Base-by-base conservation (phyloP, 1,140 invertebrate genomes). In the Catajapyx aquilonaris region DNA sequence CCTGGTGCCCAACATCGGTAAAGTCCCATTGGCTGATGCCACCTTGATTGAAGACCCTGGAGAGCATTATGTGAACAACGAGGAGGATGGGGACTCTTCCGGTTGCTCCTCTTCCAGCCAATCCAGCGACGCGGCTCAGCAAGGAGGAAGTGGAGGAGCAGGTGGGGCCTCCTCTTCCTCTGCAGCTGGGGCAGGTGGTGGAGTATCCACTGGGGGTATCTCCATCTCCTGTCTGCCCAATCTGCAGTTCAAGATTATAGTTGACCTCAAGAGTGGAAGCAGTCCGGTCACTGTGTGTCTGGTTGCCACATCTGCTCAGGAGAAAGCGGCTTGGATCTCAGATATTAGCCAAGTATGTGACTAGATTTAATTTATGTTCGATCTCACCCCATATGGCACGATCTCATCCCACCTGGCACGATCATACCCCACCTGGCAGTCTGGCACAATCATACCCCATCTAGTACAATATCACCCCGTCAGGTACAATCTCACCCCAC, bases 321-420 rank as follows among this genome's bases (percentile, higher is more conserved):
- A 93, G 49, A 94, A 93, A 57, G 76, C 83, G 7, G 85, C 84
- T 2, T 94, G 87, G 87, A 86, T 87, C 42, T 84, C 79, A 46
- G 87, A 94, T 52, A 81, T 94, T 38, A 81, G 76, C 41, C 73
- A 76, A 60, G 71, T n/a, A n/a, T n/a, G n/a, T n/a, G n/a, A n/a
- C n/a, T n/a, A n/a, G n/a, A n/a, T n/a, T n/a, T n/a, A n/a, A n/a
- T n/a, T n/a, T n/a, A n/a, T n/a, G n/a, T n/a, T n/a, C n/a, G n/a
- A n/a, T n/a, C n/a, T n/a, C n/a, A n/a, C n/a, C n/a, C n/a, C n/a
- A n/a, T n/a, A n/a, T n/a, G n/a, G n/a, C n/a, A n/a, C n/a, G n/a
- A n/a, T n/a, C n/a, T n/a, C n/a, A n/a, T n/a, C n/a, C n/a, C n/a
- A n/a, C n/a, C n/a, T n/a, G n/a, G n/a, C n/a, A n/a, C n/a, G n/a